Evolutionary conservation across 2,888 invertebrate species (phyloP).

Genomic region (Xanthorhoe designata): DNA sequence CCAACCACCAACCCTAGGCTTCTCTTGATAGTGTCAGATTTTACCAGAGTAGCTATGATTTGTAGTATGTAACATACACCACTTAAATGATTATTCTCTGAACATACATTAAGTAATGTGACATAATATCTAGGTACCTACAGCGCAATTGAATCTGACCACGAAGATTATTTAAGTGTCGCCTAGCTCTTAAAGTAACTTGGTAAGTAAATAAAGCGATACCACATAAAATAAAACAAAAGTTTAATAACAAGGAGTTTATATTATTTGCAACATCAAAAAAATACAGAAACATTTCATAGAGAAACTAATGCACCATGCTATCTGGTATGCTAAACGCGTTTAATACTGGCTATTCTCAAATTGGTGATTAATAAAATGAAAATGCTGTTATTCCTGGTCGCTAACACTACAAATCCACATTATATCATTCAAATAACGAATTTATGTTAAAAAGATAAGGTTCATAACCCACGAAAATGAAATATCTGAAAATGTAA

Average conservation of each 20-base stretch:
- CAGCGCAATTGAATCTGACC: too few relatives aligned
- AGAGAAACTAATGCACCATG: constrained; percentile 47
- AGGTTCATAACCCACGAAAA: too few relatives aligned
- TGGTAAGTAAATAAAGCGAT: too few relatives aligned
- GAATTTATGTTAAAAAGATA: too few relatives aligned
- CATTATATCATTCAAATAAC: too few relatives aligned
- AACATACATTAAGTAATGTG: too few relatives aligned
- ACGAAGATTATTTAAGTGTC: too few relatives aligned
- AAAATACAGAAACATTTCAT: constrained; percentile 49
- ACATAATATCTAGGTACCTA: too few relatives aligned
- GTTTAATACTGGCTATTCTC: constrained; percentile 54
- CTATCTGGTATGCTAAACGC: constrained; percentile 50
- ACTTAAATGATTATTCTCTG: too few relatives aligned
- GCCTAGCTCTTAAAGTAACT: too few relatives aligned
- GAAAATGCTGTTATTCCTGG: background rate
- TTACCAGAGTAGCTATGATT: background rate
- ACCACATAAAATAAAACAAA: constrained; percentile 52
- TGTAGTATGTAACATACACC: background rate
- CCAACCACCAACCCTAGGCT: background rate
- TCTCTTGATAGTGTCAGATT: background rate
- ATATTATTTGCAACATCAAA: constrained; percentile 55
- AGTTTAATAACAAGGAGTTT: constrained; percentile 47
- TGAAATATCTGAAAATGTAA: too few relatives aligned
- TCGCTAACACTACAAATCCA: background rate
- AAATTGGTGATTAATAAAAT: constrained; percentile 2